Percentiles rank a stretch among this genome's conserved stretches.
Conservation (phyloP, 2,888 invertebrate genomes). For the Arctia plantaginis region DNA sequence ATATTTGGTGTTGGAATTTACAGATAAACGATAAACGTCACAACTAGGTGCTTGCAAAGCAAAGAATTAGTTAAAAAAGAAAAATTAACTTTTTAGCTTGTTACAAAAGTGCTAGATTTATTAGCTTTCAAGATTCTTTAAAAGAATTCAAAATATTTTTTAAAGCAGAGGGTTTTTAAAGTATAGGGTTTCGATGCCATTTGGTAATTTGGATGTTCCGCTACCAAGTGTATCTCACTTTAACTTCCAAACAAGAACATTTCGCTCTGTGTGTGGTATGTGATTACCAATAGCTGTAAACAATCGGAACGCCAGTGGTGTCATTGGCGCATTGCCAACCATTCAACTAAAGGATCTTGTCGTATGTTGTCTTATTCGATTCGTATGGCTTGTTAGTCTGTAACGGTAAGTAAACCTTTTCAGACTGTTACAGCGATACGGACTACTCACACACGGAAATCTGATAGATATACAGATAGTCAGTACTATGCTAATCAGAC, state of each 20-base stretch:
- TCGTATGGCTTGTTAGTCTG: background rate
- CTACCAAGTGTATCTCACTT: background rate
- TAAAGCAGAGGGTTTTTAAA: too few species aligned
- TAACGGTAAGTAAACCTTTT: background rate
- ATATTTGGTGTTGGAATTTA: background rate
- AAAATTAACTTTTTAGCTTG: background rate
- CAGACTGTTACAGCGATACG: background rate
- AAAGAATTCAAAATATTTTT: too few species aligned
- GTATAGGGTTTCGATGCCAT: too few species aligned
- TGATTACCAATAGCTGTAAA: background rate
- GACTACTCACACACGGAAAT: too few species aligned
- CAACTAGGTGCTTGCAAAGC: too few species aligned
- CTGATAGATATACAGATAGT: too few species aligned
- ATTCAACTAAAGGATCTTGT: background rate
- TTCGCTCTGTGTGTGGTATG: background rate
- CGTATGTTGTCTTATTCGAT: background rate
- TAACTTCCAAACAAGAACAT: background rate
- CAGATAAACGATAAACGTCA: too few species aligned
- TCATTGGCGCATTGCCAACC: conserved; percentile 1
- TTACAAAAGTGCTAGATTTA: too few species aligned
- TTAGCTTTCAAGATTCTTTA: background rate
- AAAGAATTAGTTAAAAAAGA: background rate
- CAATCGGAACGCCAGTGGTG: background rate
- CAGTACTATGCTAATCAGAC: too few species aligned
- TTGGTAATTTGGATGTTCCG: too few species aligned